Evolutionary conservation across 2,797 vertebrate genomes (phyloP).

Genomic region (Pterois miles): DNA sequence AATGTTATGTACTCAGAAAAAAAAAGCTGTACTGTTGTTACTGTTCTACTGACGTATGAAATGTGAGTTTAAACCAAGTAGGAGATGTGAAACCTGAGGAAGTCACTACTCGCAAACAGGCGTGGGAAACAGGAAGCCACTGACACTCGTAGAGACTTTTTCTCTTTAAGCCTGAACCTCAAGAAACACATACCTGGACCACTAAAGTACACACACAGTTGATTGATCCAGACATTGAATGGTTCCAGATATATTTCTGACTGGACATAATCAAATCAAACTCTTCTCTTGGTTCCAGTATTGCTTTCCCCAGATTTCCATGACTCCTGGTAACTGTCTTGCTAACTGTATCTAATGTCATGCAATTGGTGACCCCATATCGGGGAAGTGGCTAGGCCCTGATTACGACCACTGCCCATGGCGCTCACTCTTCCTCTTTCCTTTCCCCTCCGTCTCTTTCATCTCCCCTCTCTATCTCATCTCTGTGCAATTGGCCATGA

Average conservation of each 20-base stretch:
- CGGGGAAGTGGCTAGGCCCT: constrained; percentile 78
- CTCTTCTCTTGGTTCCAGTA: constrained; percentile 17
- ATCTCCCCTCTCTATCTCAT: constrained; percentile 36
- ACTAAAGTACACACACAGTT: background rate
- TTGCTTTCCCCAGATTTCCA: constrained; percentile 68
- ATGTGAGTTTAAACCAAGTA: constrained; percentile 88
- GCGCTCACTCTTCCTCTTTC: constrained; percentile 64
- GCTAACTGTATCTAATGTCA: constrained; percentile 81
- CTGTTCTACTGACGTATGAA: constrained; percentile 82
- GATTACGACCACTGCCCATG: constrained; percentile 73
- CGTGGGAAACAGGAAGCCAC: background rate
- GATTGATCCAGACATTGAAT: constrained; percentile 4
- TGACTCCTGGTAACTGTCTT: constrained; percentile 71
- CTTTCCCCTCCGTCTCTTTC: constrained; percentile 22
- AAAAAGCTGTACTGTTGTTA: constrained; percentile 86
- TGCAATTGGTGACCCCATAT: constrained; percentile 72
- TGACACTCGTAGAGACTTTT: background rate
- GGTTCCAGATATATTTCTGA: constrained; percentile 2
- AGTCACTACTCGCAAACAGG: constrained; percentile 59
- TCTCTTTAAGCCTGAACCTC: background rate
- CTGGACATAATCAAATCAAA: background rate
- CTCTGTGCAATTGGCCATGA: constrained; percentile 69
- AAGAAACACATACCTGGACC: constrained; percentile 6
- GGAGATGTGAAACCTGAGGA: constrained; percentile 88
- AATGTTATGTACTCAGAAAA: constrained; percentile 84